A percentile compares a stretch with the other conserved stretches of the same genome.
phyloP scores from a whole-genome alignment of 1,140 invertebrate genomes.

The Saxidomus purpurata region DNA sequence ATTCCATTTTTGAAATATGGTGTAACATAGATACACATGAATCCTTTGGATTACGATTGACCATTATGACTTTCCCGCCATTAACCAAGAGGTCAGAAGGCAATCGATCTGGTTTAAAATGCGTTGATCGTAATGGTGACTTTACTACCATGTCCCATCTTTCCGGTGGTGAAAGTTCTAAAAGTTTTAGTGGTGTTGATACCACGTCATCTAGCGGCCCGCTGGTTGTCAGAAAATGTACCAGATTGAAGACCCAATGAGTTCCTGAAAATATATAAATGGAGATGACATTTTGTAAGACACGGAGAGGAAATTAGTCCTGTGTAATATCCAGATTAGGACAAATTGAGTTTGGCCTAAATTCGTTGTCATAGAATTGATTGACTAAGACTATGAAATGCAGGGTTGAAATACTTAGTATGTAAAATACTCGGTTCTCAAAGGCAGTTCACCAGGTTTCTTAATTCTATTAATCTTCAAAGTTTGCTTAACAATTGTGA shows the following conservation, averaged over 20 bases:
- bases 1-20: too few relatives aligned
- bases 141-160: too few relatives aligned
- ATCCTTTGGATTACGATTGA: slow-evolving; percentile 8
- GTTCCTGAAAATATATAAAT: not conserved
- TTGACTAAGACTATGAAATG: too few relatives aligned
- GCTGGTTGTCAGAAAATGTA: not conserved
- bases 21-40: not conserved
- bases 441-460: too few relatives aligned
- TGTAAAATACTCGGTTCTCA: too few relatives aligned
- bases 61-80: not conserved
- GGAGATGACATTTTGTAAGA: not conserved
- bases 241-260: not conserved
- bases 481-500: too few relatives aligned
- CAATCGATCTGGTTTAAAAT: not conserved
- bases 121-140: not conserved
- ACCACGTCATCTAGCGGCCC: not conserved
- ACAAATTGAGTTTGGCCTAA: too few relatives aligned
- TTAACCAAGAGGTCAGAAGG: not conserved
- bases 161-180: not conserved
- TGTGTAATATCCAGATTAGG: too few relatives aligned
- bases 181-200: not conserved
- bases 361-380: too few relatives aligned
- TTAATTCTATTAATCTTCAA: too few relatives aligned
- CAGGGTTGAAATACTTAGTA: too few relatives aligned
- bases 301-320: too few relatives aligned